Percentiles rank a stretch among this genome's conserved stretches.
These are phyloP conservation scores for Sinelater perroti DNA, from an alignment of 2,888 invertebrate genomes.

Conservation along the genomic window DNA sequence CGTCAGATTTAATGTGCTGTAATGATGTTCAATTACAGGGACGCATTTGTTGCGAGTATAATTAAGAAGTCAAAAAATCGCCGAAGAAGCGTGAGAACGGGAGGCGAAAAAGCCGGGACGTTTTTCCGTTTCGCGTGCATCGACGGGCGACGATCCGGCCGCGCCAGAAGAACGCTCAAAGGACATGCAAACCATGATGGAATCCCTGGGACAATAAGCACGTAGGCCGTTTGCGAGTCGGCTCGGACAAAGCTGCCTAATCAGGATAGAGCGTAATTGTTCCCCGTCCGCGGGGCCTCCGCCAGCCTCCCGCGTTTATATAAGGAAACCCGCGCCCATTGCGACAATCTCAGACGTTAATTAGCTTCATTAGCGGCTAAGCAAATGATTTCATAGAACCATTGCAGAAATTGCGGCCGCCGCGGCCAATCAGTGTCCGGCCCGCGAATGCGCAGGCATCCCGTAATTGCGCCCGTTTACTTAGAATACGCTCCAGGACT, in stretches of 20 bases:
- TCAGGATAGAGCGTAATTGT: conserved; percentile 49
- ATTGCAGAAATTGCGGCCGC: conserved; percentile 39
- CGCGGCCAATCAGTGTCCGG: conserved; percentile 33
- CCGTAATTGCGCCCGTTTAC: conserved; percentile 32
- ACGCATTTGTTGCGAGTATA: no score
- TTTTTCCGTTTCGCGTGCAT: no score
- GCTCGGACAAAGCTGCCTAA: conserved; percentile 43
- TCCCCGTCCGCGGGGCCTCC: conserved; percentile 42
- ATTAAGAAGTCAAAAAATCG: no score
- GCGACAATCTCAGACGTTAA: conserved; percentile 52
- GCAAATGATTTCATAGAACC: conserved; percentile 50
- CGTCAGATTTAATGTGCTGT: no score
- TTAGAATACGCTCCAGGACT: conserved; percentile 24
- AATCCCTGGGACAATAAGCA: conserved; percentile 36
- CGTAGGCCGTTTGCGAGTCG: conserved; percentile 37
- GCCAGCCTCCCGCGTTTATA: conserved; percentile 38
- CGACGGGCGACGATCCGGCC: no score
- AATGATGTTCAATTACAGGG: no score
- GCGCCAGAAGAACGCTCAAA: no score
- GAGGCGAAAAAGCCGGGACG: no score
- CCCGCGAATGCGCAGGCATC: conserved; percentile 28
- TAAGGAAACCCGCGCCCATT: conserved; percentile 47
- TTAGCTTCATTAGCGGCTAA: conserved; percentile 48
- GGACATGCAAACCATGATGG: conserved; percentile 29
- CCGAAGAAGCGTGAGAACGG: no score